Evolutionary conservation across 2,113 vertebrate species (phyloP), one percentile per base, ranked within the genome.

Genomic region (Coptodon rendalli): DNA sequence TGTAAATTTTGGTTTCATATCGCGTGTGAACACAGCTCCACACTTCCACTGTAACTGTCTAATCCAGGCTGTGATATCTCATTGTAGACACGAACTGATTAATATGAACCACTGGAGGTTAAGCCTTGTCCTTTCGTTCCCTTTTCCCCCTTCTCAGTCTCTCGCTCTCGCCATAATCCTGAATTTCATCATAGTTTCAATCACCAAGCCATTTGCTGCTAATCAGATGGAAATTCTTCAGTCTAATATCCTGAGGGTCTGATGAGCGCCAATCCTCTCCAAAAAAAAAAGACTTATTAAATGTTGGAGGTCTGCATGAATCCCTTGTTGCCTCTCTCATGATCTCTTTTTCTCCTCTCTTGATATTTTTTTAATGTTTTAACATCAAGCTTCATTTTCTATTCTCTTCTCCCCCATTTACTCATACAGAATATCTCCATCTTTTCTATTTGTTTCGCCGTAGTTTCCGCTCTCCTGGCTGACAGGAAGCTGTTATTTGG

Each of bases 241-340:
- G 66, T 45, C 50, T 86, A 9, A 83, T 81, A 31, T 84, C 89
- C 89, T 36, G 56, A 29, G 66, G 83, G 56, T 80, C 48, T 61
- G 82, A 81, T 82, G 78, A 86, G 68, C 80, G 50, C 38, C 83
- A 11, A 11, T 85, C 84, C n/a, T 83, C 56, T 83, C n/a, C 12
- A n/a, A 40, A 83, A 89, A 63, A 63, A 36, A 56, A 53, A 6
- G 17, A 82, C 89, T 83, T 89, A 86, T 86, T 84, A 89, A 93
- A 85, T 27, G 86, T 82, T 52, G 24, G 80, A 52, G 45, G 45
- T 78, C 73, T 78, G 45, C 73, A 78, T 52, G 45, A 52, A 50
- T 78, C 61, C 50, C 31, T 9, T 4, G 12, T 78, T 57, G 50
- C 34, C 54, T 48, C 82, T 82, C 38, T 80, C 11, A 36, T 52